phyloP scores from a whole-genome alignment of 1,140 invertebrate genomes.

The Drosophila parvula region DNA sequence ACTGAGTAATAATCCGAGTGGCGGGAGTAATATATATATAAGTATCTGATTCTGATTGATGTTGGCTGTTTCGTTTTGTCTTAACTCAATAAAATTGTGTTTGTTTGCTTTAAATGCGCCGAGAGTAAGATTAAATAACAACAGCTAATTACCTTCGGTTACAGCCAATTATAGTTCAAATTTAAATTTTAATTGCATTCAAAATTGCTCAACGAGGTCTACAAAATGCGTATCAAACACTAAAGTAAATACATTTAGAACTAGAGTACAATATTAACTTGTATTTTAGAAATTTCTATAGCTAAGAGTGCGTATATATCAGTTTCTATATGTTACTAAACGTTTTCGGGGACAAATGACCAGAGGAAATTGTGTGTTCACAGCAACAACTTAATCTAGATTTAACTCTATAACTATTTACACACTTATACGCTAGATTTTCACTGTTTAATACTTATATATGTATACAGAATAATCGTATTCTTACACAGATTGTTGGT shows the following conservation, averaged over 20 bases:
- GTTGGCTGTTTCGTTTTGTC: conserved; percentile 19
- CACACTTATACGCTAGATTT: conserved; percentile 24
- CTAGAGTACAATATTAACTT: conserved; percentile 9
- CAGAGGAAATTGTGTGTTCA: conserved; percentile 2
- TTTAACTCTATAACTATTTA: conserved; percentile 33
- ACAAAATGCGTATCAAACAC: conserved; percentile 49
- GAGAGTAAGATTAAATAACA: conserved; percentile 12
- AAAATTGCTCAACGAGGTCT: conserved; percentile 53
- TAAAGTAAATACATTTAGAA: conserved; percentile 23
- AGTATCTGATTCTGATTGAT: conserved; percentile 28
- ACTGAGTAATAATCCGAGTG: conserved; percentile 18
- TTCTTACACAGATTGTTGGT: background rate
- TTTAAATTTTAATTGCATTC: conserved; percentile 49
- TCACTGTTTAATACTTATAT: conserved; percentile 7
- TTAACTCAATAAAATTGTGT: conserved; percentile 61
- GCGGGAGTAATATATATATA: conserved; percentile 1
- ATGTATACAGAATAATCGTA: conserved; percentile 2
- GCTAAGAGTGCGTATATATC: conserved; percentile 24
- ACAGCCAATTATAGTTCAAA: conserved; percentile 14
- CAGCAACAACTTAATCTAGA: conserved; percentile 28
- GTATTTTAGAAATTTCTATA: conserved; percentile 15
- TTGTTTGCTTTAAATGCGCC: conserved; percentile 60
- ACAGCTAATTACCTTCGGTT: conserved; percentile 9
- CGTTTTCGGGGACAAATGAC: too few species aligned
- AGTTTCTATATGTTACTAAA: background rate